Percentiles rank a stretch among this genome's conserved stretches.
Conservation (phyloP, 2,888 invertebrate species). For the Julus scanicus region DNA sequence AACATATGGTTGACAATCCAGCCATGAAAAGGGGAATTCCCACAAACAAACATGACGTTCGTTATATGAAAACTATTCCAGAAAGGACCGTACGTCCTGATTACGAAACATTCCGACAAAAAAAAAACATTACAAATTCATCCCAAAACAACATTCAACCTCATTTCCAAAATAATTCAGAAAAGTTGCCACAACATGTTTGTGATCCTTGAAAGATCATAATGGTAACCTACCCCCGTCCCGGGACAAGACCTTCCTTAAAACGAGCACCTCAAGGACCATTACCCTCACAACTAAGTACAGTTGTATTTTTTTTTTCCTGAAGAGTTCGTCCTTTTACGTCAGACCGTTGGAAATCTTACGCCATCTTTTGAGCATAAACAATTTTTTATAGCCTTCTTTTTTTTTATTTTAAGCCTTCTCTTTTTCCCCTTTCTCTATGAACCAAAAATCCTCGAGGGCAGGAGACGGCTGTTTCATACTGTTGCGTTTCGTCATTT, state of each 20-base stretch:
- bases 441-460: not conserved
- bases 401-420: not conserved
- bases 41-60: too few relatives aligned
- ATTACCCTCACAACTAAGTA: not conserved
- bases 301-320: not conserved
- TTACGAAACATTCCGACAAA: too few relatives aligned
- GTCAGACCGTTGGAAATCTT: slow-evolving; percentile 42
- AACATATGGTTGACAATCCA: too few relatives aligned
- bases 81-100: too few relatives aligned
- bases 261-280: slow-evolving; percentile 1
- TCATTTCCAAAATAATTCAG: not conserved
- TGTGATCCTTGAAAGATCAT: not conserved
- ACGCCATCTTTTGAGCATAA: slow-evolving; percentile 31
- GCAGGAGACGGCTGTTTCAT: not conserved
- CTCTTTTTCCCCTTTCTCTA: not conserved
- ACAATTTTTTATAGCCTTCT: slow-evolving; percentile 28
- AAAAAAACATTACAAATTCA: too few relatives aligned
- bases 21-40: too few relatives aligned
- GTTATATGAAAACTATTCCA: too few relatives aligned
- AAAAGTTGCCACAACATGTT: not conserved
- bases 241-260: not conserved
- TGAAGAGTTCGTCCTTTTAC: slow-evolving; percentile 14
- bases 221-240: not conserved
- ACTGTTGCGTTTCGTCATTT: slow-evolving; percentile 25
- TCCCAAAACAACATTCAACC: not conserved